Conservation (phyloP, 2,113 vertebrate genomes). For the Phyllostomus discolor region DNA sequence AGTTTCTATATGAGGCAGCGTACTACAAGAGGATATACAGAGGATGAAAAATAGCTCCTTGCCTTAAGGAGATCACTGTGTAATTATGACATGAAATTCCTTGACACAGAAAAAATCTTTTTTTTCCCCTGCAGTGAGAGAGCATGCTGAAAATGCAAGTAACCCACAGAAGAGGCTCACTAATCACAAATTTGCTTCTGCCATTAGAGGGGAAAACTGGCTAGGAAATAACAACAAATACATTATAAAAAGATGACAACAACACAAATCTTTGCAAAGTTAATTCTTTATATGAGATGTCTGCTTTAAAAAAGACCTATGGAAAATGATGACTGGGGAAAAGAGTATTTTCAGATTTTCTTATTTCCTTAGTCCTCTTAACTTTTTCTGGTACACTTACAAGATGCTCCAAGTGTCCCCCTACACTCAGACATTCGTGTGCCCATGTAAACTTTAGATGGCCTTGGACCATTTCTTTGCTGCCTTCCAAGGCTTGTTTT, state of each 20-base stretch:
- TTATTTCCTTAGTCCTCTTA: not conserved
- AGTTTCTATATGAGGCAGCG: not conserved
- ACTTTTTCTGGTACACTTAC: not conserved
- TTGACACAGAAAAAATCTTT: not conserved
- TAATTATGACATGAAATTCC: not conserved
- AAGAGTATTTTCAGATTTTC: not conserved
- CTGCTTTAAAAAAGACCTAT: not conserved
- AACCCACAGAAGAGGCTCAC: not conserved
- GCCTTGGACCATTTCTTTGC: not conserved
- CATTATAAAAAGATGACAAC: not conserved
- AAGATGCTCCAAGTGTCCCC: not conserved
- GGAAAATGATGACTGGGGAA: not conserved
- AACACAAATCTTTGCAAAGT: not conserved
- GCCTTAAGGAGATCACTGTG: not conserved
- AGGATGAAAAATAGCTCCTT: not conserved
- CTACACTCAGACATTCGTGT: not conserved
- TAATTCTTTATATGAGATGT: not conserved
- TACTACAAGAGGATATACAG: not conserved
- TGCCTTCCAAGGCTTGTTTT: not conserved
- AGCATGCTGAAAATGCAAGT: not conserved
- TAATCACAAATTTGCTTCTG: not conserved
- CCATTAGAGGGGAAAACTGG: not conserved
- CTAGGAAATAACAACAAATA: not conserved
- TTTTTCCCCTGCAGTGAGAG: not conserved
- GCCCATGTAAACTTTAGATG: not conserved